Evolutionary conservation across 2,113 vertebrate genomes (phyloP), one percentile per base, ranked within the genome.

Genomic region (Meriones unguiculatus): DNA sequence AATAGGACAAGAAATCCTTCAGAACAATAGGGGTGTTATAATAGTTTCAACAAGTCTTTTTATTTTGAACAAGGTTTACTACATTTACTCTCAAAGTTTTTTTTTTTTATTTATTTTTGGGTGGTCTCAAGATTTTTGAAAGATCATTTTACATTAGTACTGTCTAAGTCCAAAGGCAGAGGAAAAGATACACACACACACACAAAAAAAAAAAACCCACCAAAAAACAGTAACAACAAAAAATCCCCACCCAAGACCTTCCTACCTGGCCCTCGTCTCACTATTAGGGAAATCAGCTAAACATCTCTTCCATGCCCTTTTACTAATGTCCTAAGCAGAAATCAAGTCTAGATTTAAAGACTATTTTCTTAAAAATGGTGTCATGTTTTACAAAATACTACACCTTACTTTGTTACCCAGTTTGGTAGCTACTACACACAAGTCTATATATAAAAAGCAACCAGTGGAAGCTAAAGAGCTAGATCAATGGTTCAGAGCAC

Each of bases 91-190:
- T 57, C 54, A n/a, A 91, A 86, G 18, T 76, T 17, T 41, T 3
- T 57, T 57, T 57, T 69, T 6, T 50, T 46, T 5, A 46, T 69
- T 85, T 32, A 85, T 35, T 52, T 35, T 67, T 50, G 41, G 41
- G 18, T 52, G 17, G 65, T 69, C 46, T 59, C 25, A 54, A 80
- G 18, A 62, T 69, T 77, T 88, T 91, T 46, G 69, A 86, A 77
- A 97, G 50, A 80, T 12, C 15, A 67, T 65, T 91, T 94, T 5
- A 81, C 6, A 59, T 96, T 86, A 38, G n/a, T 52, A 91, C 67
- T 25, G 38, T 22, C 1, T 70, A 95, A 95, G 82, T 57, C 38
- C 69, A 96, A 46, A 64, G 46, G 75, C 30, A 9, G 62, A 14
- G 86, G 73, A 25, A 78, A 14, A 90, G 9, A 77, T 0, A 72